Percentiles rank a stretch among this genome's conserved stretches.
These are phyloP conservation scores for Chlorodrepanis virens DNA, from an alignment of 2,113 vertebrate species.

Conservation along the genomic window DNA sequence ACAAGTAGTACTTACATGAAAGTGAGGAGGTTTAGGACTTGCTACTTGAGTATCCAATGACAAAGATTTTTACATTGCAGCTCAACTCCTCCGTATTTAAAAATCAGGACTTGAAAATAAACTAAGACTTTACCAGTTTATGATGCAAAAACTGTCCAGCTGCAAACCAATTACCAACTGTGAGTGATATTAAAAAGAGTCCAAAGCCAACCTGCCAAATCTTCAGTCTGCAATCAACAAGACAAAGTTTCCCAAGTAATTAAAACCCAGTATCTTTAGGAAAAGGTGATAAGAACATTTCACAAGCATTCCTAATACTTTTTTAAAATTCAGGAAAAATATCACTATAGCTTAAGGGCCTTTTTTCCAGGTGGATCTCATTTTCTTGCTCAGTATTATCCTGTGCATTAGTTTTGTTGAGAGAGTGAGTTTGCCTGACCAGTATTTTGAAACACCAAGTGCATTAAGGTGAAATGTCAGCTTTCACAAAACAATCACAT, in stretches of 20 bases:
- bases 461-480: neutral
- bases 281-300: neutral
- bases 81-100: neutral
- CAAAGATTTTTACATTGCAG: neutral
- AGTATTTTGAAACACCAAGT: accelerated
- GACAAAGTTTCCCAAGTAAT: neutral
- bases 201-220: neutral
- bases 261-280: neutral
- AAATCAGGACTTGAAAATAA: neutral
- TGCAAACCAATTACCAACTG: neutral
- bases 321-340: neutral
- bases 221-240: neutral
- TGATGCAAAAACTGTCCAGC: neutral
- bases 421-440: neutral
- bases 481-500: neutral
- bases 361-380: neutral
- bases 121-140: neutral
- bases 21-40: neutral
- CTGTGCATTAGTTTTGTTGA: neutral
- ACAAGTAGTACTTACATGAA: neutral
- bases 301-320: neutral
- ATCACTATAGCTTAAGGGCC: neutral
- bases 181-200: neutral
- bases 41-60: neutral
- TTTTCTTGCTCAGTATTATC: neutral